These are phyloP conservation scores for Passer domesticus DNA, from an alignment of 2,113 vertebrate genomes.

Conservation along the genomic window DNA sequence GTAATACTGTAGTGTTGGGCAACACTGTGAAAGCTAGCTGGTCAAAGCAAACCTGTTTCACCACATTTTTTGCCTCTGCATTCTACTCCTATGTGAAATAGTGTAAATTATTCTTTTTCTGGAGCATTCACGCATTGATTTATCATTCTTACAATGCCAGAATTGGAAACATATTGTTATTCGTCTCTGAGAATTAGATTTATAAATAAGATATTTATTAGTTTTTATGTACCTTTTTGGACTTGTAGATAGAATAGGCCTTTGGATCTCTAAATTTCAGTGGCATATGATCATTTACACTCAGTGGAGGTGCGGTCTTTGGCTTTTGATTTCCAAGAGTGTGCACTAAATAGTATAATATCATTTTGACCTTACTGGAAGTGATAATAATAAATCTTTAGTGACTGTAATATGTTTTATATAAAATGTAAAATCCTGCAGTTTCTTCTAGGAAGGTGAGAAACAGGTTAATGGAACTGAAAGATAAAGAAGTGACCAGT, in stretches of 20 bases:
- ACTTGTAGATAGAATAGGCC: not conserved
- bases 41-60: not conserved
- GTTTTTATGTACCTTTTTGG: not conserved
- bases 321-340: not conserved
- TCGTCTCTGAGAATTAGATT: not conserved
- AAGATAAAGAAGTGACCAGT: not conserved
- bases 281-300: not conserved
- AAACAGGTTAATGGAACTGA: not conserved
- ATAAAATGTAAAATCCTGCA: not conserved
- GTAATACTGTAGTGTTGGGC: not conserved
- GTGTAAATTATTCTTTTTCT: not conserved
- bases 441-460: not conserved
- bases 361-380: not conserved
- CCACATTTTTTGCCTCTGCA: not conserved
- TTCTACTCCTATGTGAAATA: not conserved
- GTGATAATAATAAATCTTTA: not conserved
- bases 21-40: not conserved
- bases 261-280: not conserved
- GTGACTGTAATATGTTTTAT: not conserved
- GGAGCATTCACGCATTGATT: not conserved
- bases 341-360: not conserved
- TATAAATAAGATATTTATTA: not conserved
- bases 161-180: not conserved
- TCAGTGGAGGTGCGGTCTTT: not conserved
- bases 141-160: not conserved